Evolutionary conservation across 2,888 invertebrate genomes (phyloP), one percentile per base, ranked within the genome.

Genomic region (Balanococcus diminutus): DNA sequence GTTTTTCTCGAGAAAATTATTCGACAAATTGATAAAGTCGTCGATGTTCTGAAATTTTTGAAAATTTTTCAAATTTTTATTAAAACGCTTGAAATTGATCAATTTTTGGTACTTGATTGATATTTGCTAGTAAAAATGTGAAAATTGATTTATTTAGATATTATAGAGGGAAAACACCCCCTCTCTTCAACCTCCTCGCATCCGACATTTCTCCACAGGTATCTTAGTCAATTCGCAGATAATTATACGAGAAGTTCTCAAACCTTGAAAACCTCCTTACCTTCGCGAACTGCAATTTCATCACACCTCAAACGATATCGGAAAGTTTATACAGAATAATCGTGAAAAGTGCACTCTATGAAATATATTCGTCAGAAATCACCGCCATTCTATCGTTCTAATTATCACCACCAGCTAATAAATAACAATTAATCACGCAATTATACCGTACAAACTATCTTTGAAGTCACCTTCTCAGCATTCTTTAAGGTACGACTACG

Each of bases 381-480:
- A 19, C 51, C 19, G 19, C 19, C 51, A 19, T 51, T 5, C 19
- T 5, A 51, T 51, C 61, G 28, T 67, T 67, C 61, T 67, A 67
- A 67, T 67, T 67, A 67, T 67, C 61, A 67, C 61, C 61, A 67
- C 61, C n/a, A 67, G 61, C 25, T 28, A 67, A 67, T 67, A 67
- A 67, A 67, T 67, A 67, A 67, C 61, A 67, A 67, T 67, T 67
- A 67, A 67, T 67, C 61, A 67, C 61, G 61, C 61, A 28, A 67
- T 67, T 67, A 67, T 14, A 25, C 11, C 28, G 11, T 19, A 51
- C 61, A 28, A 67, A 67, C 25, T 67, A 67, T 25, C 28, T 67
- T 67, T 67, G 11, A 67, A 67, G 61, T 67, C 61, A 67, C 61
- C 61, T 67, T 67, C 61, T 11, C 25, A 9, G 61, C 61, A 25